Conservation (phyloP, 2,797 vertebrate species). For the Somateria mollissima region DNA sequence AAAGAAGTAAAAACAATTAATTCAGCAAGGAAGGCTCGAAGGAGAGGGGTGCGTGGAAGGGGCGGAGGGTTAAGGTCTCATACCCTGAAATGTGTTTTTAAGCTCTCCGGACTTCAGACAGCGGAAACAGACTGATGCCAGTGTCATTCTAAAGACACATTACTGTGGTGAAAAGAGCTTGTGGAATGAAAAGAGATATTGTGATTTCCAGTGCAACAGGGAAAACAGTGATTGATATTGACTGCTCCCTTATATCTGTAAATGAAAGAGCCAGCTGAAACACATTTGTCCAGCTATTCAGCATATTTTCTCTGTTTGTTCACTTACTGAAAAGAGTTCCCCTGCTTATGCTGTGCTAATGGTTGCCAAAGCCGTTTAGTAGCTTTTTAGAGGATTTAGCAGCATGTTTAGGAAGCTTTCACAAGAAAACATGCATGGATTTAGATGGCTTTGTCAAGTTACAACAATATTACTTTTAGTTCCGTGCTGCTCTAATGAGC, state of each 20-base stretch:
- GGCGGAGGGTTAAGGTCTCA: slow-evolving; percentile 70
- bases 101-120: slow-evolving; percentile 77
- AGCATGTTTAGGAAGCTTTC: slow-evolving; percentile 78
- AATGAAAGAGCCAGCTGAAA: slow-evolving; percentile 81
- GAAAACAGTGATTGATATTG: slow-evolving; percentile 80
- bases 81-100: slow-evolving; percentile 75
- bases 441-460: slow-evolving; percentile 78
- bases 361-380: slow-evolving; percentile 78
- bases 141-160: slow-evolving; percentile 78
- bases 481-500: slow-evolving; percentile 74
- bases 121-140: slow-evolving; percentile 77
- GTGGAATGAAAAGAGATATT: slow-evolving; percentile 78
- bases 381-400: slow-evolving; percentile 80
- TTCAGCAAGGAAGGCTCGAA: slow-evolving; percentile 33
- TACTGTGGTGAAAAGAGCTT: slow-evolving; percentile 74
- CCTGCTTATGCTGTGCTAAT: slow-evolving; percentile 71
- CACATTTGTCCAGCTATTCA: slow-evolving; percentile 79
- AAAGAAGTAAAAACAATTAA: slow-evolving; percentile 62
- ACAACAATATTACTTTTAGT: slow-evolving; percentile 76
- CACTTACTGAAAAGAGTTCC: slow-evolving; percentile 78
- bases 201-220: slow-evolving; percentile 78
- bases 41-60: slow-evolving; percentile 48
- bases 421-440: slow-evolving; percentile 74
- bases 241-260: slow-evolving; percentile 72
- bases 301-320: slow-evolving; percentile 81